A percentile compares a stretch with the other conserved stretches of the same genome.
These are phyloP conservation scores for Etheostoma spectabile DNA, from an alignment of 2,113 vertebrate genomes.

Conservation along the genomic window DNA sequence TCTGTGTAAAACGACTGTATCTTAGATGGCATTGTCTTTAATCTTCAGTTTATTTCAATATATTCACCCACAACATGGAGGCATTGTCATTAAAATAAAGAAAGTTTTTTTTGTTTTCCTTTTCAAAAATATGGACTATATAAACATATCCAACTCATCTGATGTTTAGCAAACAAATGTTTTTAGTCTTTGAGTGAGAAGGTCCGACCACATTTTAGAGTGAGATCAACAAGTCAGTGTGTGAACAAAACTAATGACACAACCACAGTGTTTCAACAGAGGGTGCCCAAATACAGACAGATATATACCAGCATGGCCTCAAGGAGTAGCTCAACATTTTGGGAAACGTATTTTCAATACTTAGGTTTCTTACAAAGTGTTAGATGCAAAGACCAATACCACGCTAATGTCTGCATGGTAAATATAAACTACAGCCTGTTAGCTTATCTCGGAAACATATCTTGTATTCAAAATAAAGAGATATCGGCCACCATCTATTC, in stretches of 20 bases:
- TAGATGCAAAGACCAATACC: background rate
- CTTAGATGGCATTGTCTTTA: background rate
- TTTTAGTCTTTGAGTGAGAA: background rate
- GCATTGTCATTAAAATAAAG: background rate
- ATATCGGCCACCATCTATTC: too few species aligned
- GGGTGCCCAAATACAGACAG: background rate
- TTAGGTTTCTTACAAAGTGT: background rate
- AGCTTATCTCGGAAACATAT: background rate
- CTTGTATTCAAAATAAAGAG: too few species aligned
- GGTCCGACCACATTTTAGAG: background rate
- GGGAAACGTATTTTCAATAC: background rate
- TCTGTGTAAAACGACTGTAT: background rate
- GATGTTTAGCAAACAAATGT: background rate
- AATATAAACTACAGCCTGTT: too few species aligned
- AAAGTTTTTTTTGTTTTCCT: background rate
- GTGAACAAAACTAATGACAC: background rate
- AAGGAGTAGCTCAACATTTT: background rate
- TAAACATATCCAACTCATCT: background rate
- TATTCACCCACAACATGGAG: background rate
- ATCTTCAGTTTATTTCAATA: background rate
- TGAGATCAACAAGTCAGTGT: background rate
- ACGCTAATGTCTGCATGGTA: too few species aligned
- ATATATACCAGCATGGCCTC: background rate
- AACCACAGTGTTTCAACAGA: background rate
- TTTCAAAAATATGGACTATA: background rate